Conservation (phyloP, 2,797 vertebrate genomes). For the Arrhamphus sclerolepis region DNA sequence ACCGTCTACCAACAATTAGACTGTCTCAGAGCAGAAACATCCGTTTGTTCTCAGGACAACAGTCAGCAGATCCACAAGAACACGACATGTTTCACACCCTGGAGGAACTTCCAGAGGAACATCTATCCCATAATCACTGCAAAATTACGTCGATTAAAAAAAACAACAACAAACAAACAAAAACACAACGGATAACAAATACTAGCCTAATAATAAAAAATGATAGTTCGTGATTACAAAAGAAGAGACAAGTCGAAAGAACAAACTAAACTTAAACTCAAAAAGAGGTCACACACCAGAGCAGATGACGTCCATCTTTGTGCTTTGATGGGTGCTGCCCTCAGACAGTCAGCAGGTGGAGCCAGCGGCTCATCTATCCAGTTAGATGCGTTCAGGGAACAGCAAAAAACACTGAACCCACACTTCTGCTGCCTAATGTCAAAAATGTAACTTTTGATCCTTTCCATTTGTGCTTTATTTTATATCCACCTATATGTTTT, state of each 20-base stretch:
- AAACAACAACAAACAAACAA: no score
- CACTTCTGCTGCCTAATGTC: not conserved
- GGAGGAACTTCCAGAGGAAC: not conserved
- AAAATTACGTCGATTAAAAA: not conserved
- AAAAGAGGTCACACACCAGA: no score
- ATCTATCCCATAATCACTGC: not conserved
- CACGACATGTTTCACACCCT: not conserved
- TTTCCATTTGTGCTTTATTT: no score
- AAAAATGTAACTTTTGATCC: no score
- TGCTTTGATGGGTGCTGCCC: conserved; percentile 28
- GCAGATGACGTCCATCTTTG: not conserved
- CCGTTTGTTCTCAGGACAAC: conserved; percentile 86
- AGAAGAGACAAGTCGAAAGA: no score
- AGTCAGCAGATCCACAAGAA: conserved; percentile 1
- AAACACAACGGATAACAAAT: no score
- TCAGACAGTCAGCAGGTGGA: conserved; percentile 73
- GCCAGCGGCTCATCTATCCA: conserved; percentile 54
- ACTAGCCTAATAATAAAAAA: no score
- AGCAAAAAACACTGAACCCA: conserved; percentile 9
- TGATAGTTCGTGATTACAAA: no score
- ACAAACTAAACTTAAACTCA: no score
- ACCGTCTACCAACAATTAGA: conserved; percentile 90
- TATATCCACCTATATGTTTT: no score
- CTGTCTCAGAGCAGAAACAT: conserved; percentile 84
- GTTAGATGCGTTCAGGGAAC: conserved; percentile 39